These are phyloP conservation scores for Catamblyrhynchus diadema DNA, from an alignment of 2,797 vertebrate species.

Conservation along the genomic window DNA sequence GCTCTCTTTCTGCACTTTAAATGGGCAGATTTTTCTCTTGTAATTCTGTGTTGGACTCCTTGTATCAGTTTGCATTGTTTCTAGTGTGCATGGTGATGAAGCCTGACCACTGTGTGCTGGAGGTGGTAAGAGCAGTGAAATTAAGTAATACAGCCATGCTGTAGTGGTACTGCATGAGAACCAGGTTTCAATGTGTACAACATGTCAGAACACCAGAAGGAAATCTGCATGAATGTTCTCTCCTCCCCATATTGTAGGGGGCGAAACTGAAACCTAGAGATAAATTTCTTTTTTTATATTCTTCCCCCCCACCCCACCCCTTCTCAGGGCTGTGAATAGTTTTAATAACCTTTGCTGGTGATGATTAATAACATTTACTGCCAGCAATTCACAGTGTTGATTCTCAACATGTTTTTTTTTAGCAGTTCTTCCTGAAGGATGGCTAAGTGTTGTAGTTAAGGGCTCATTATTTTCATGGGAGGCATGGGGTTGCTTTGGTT, in stretches of 20 bases:
- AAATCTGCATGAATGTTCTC: neutral
- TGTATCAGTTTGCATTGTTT: neutral
- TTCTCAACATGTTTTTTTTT: neutral
- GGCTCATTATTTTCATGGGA: neutral
- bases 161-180: neutral
- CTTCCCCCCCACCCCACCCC: rapidly evolving
- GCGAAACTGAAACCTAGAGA: neutral
- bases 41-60: neutral
- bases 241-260: neutral
- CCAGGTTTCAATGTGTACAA: neutral
- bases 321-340: neutral
- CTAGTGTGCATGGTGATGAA: neutral
- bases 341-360: neutral
- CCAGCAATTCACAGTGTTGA: neutral
- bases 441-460: neutral
- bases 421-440: neutral
- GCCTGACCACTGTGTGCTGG: neutral
- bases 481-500: neutral
- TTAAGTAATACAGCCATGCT: neutral
- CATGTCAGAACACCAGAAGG: neutral
- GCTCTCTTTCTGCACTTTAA: neutral
- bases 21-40: slow-evolving; percentile 13
- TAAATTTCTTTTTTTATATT: neutral
- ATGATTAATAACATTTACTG: neutral
- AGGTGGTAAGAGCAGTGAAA: neutral